phyloP scores from a whole-genome alignment of 2,797 vertebrate species.

The Mergus octosetaceus region DNA sequence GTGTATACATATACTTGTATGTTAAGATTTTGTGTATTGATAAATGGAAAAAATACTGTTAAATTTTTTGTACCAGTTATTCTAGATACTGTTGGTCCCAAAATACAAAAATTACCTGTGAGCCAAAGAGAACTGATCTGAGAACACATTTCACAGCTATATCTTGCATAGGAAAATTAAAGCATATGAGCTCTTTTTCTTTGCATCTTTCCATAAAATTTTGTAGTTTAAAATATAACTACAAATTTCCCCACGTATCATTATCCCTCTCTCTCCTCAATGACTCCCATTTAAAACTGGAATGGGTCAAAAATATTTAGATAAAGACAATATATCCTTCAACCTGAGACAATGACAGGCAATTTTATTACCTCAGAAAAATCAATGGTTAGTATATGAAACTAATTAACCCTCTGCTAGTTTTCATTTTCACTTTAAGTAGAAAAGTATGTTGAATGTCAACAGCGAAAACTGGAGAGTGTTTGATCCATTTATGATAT shows the following conservation, averaged over 20 bases:
- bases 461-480: neutral
- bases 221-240: neutral
- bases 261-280: neutral
- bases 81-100: neutral
- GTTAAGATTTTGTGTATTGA: neutral
- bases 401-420: neutral
- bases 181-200: neutral
- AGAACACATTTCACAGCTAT: neutral
- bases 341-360: neutral
- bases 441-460: neutral
- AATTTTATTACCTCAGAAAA: conserved; percentile 32
- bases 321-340: neutral
- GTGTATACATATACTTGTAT: neutral
- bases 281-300: neutral
- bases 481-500: neutral
- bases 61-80: neutral
- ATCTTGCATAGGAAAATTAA: neutral
- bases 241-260: neutral
- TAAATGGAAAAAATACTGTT: neutral
- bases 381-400: neutral
- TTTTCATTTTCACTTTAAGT: neutral
- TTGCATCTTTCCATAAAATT: neutral
- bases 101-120: neutral
- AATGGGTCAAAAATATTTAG: conserved; percentile 4
- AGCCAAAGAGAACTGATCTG: neutral